Base-by-base conservation (phyloP, 2,888 invertebrate species). In the Amphipyra berbera region DNA sequence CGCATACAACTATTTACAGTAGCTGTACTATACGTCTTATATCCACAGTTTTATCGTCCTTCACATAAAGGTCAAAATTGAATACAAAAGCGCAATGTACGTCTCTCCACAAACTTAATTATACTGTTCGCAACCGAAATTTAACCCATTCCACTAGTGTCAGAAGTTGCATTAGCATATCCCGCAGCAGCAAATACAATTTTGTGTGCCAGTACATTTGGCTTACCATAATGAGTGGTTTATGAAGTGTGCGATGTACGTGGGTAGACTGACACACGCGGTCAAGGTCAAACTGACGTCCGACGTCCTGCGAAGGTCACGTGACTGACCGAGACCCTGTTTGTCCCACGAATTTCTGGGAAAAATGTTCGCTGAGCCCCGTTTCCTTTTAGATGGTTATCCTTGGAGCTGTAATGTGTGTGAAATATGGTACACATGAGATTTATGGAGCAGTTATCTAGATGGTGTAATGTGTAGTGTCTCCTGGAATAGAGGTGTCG, bases 191-290 rank as follows among this genome's bases (percentile, higher is more conserved):
- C 69, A 79, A 79, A 79, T 59, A 64, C 56, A 79, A 68, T 54
- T 71, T 75, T 81, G 78, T 58, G 48, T 50, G 68, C 37, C 68
- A 64, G 70, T 71, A 82, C 65, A 68, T 73, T 73, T 75, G 69
- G 73, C 70, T 67, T 70, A 68, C 71, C 71, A 81, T 81, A 79
- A 68, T 72, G 76, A 75, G 77, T 78, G 76, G 61, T 73, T 74
- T 74, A 77, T 79, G 76, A 75, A 68, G 69, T 76, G 73, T 71
- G 73, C 74, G 76, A 73, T 57, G 81, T 76, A 74, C 82, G 85
- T 83, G 82, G 82, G 83, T 68, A 77, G 80, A 79, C 80, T 85
- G 81, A 82, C 78, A 82, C 79, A 67, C 59, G 62, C 68, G 79
- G 76, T 82, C 86, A 87, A 87, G 87, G 86, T 79, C 82, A 78